Conservation (phyloP, 2,797 vertebrate genomes). For the Echeneis naucrates region DNA sequence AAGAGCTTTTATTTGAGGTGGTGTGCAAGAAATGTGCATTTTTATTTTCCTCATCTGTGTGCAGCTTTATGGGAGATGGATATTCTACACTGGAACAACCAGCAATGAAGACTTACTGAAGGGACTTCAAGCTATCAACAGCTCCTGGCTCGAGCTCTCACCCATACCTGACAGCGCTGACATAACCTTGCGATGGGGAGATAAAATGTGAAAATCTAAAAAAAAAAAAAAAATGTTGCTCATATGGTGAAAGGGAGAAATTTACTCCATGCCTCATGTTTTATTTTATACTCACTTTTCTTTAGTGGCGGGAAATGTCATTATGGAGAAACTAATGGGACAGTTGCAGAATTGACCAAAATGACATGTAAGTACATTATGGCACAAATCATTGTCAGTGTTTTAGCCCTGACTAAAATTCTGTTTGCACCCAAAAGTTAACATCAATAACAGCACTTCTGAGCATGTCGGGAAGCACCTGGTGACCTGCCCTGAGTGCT, state of each 20-base stretch:
- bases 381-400: background rate
- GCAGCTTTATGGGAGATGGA: slow-evolving; percentile 65
- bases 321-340: background rate
- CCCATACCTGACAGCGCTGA: background rate
- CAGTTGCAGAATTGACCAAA: slow-evolving; percentile 5
- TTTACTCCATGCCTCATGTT: background rate
- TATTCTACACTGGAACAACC: slow-evolving; percentile 32
- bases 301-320: slow-evolving; percentile 29
- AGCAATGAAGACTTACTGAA: background rate
- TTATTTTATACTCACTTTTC: background rate
- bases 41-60: slow-evolving; percentile 2
- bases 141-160: slow-evolving; percentile 46
- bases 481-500: slow-evolving; percentile 56
- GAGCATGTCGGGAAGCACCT: slow-evolving; percentile 27
- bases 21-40: background rate
- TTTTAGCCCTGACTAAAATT: background rate
- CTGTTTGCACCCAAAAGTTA: slow-evolving; percentile 33
- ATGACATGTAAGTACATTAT: slow-evolving; percentile 46
- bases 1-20: background rate
- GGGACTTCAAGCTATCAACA: background rate
- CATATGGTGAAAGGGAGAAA: background rate
- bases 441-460: slow-evolving; percentile 7
- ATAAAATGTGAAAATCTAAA: slow-evolving; percentile 63
- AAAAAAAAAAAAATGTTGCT: too few species aligned
- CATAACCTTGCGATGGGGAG: slow-evolving; percentile 19